These are phyloP conservation scores for Pteria penguin DNA, from an alignment of 2,888 invertebrate species.

Conservation along the genomic window DNA sequence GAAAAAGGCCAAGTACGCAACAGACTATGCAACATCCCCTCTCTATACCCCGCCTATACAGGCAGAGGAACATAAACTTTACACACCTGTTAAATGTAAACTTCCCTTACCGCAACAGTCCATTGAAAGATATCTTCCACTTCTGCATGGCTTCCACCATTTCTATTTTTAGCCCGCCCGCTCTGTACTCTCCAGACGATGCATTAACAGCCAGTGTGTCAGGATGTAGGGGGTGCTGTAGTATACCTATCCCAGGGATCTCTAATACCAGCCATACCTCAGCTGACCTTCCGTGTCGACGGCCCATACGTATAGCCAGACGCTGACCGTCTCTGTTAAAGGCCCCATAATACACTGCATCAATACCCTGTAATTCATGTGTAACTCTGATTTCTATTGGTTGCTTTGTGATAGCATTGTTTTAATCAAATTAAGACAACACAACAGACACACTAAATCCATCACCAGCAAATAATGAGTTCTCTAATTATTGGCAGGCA, in stretches of 20 bases:
- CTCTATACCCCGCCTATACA: background rate
- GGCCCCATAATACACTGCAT: conserved; percentile 82
- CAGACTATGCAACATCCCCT: background rate
- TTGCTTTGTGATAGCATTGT: background rate
- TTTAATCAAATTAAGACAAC: background rate
- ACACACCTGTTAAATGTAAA: conserved; percentile 63
- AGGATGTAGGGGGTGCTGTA: conserved; percentile 83
- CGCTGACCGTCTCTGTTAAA: conserved; percentile 82
- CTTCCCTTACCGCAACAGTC: conserved; percentile 82
- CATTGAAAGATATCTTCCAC: conserved; percentile 86
- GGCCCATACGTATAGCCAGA: conserved; percentile 82
- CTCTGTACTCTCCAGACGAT: conserved; percentile 62
- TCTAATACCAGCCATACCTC: conserved; percentile 84
- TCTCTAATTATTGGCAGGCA: too few species aligned
- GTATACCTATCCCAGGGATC: conserved; percentile 78
- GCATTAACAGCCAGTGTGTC: conserved; percentile 81
- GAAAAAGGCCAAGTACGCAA: background rate
- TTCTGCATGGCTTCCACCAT: conserved; percentile 84
- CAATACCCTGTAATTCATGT: conserved; percentile 77
- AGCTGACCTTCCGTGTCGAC: conserved; percentile 81
- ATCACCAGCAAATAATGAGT: too few species aligned
- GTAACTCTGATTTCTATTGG: background rate
- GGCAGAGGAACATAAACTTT: background rate
- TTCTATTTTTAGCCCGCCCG: conserved; percentile 83
- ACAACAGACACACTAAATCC: background rate